Conservation (phyloP, 1,140 invertebrate species). For the Tribolium castaneum region DNA sequence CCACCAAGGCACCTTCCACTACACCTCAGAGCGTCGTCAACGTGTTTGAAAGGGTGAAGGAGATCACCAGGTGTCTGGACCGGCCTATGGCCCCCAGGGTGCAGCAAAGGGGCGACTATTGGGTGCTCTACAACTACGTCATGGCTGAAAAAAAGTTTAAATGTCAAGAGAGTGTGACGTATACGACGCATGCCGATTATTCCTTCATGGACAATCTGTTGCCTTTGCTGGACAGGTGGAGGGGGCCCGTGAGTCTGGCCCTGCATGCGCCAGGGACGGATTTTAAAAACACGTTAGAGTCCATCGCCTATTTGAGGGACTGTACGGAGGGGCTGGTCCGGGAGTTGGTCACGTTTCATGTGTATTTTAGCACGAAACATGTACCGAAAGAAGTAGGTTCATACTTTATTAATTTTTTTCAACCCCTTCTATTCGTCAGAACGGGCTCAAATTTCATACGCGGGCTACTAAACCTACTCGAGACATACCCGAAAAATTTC, state of each 20-base stretch:
- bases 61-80: constrained; percentile 74
- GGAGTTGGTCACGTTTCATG: constrained; percentile 84
- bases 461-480: too few relatives aligned
- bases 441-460: too few relatives aligned
- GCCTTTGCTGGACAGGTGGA: constrained; percentile 81
- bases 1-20: constrained; percentile 12
- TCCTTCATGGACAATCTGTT: constrained; percentile 91
- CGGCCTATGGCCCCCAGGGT: constrained; percentile 72
- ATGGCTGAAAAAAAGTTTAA: constrained; percentile 78
- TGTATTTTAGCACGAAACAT: constrained; percentile 88
- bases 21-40: not conserved
- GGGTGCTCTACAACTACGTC: constrained; percentile 91
- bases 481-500: too few relatives aligned
- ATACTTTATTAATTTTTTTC: not conserved
- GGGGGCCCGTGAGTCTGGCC: constrained; percentile 78
- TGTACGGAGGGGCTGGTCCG: constrained; percentile 75
- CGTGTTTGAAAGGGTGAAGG: constrained; percentile 62
- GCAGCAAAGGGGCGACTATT: constrained; percentile 86
- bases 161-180: constrained; percentile 89
- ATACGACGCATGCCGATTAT: constrained; percentile 92
- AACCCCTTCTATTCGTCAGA: too few relatives aligned
- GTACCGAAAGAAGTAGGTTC: constrained; percentile 77
- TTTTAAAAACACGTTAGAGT: constrained; percentile 72
- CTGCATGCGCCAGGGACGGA: constrained; percentile 82
- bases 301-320: constrained; percentile 76